phyloP scores from a whole-genome alignment of 2,113 vertebrate genomes.

The Hystrix brachyura region DNA sequence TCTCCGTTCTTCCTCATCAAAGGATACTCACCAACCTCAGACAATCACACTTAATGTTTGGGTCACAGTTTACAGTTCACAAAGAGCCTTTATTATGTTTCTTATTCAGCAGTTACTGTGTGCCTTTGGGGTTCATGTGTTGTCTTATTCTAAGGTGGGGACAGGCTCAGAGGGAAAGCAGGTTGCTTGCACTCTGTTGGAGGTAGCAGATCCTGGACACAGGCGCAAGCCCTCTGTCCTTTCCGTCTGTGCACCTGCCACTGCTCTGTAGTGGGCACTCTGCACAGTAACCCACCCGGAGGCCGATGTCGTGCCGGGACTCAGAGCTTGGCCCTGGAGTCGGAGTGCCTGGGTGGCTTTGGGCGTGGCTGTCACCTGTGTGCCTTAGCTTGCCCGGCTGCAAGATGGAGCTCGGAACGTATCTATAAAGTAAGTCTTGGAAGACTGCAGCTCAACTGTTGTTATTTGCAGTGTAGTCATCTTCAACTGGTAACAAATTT shows the following conservation, averaged over 20 bases:
- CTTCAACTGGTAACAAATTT: too few species aligned
- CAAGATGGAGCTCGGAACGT: not conserved
- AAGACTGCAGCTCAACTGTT: not conserved
- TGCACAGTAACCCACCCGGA: not conserved
- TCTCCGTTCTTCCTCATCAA: not conserved
- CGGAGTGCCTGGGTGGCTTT: not conserved
- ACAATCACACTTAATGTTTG: not conserved
- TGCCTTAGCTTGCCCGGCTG: not conserved
- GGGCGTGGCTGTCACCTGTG: not conserved
- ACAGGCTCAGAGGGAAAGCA: not conserved
- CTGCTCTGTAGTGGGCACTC: not conserved
- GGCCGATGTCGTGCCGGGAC: not conserved
- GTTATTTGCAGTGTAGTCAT: too few species aligned
- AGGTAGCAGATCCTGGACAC: not conserved
- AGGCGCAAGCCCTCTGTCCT: not conserved
- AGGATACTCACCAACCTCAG: not conserved
- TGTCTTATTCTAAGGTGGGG: not conserved
- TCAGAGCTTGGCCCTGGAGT: not conserved
- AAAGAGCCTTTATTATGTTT: not conserved
- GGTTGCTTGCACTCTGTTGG: not conserved
- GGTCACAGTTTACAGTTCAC: not conserved
- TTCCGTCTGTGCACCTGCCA: not conserved
- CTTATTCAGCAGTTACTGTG: not conserved
- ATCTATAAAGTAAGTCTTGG: not conserved
- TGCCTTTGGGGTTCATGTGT: not conserved